Evolutionary conservation across 2,888 invertebrate genomes (phyloP).

Genomic region (Mythimna ferrago): DNA sequence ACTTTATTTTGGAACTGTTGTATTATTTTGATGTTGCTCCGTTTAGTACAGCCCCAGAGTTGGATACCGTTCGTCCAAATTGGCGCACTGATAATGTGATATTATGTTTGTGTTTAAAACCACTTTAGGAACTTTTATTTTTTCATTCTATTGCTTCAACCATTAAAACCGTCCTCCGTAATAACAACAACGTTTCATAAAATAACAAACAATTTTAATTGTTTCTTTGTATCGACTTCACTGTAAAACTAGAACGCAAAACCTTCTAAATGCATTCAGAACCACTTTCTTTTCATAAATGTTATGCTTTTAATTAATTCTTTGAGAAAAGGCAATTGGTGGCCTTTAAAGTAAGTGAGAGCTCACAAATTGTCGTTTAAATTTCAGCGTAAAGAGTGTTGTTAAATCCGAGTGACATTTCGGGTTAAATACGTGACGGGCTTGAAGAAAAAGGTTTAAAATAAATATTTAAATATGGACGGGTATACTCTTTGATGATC

Average conservation of each 20-base stretch:
- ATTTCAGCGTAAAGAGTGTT: conserved; percentile 75
- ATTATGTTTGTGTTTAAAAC: too few species aligned
- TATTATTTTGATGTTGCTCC: too few species aligned
- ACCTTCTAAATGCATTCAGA: conserved; percentile 45
- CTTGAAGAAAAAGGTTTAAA: conserved; percentile 72
- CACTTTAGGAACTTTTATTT: too few species aligned
- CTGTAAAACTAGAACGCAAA: conserved; percentile 9
- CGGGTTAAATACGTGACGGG: conserved; percentile 72
- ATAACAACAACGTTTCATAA: background rate
- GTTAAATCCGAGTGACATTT: conserved; percentile 78
- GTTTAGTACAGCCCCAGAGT: too few species aligned
- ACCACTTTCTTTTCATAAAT: conserved; percentile 40
- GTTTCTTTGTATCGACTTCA: background rate
- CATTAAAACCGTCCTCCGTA: background rate
- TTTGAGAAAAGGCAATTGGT: conserved; percentile 74
- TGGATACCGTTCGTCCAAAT: too few species aligned
- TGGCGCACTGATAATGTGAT: too few species aligned
- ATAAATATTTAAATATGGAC: conserved; percentile 76
- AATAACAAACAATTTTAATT: background rate
- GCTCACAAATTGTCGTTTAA: conserved; percentile 77
- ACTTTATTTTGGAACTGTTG: too few species aligned
- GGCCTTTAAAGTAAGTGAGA: conserved; percentile 75
- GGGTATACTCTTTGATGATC: conserved; percentile 62
- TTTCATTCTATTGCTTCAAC: background rate
- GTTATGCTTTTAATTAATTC: conserved; percentile 66